A percentile compares a stretch with the other conserved stretches of the same genome.
phyloP scores from a whole-genome alignment of 2,797 vertebrate species.

The Spizella passerina region DNA sequence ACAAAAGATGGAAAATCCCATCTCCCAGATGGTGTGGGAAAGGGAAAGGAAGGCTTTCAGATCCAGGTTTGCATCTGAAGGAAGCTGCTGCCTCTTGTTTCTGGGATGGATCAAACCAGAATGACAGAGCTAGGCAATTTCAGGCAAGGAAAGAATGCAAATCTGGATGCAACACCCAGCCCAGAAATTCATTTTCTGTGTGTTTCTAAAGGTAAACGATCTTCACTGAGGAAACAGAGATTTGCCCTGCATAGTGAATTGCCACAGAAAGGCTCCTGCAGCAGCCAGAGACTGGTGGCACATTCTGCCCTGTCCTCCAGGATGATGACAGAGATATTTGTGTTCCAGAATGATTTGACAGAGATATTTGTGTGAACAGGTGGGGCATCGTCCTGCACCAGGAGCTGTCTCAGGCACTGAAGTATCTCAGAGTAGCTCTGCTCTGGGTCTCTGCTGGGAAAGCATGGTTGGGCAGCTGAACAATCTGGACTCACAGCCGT shows the following conservation, averaged over 20 bases:
- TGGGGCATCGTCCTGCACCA: background rate
- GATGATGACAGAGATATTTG: background rate
- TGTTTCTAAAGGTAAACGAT: background rate
- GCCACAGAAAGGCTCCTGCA: background rate
- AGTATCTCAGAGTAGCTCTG: background rate
- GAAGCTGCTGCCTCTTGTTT: conserved; percentile 5
- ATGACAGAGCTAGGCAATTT: conserved; percentile 22
- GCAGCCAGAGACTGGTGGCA: background rate
- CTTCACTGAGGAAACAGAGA: background rate
- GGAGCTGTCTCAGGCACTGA: background rate
- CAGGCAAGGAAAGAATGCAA: background rate
- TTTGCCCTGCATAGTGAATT: background rate
- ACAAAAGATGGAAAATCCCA: conserved; percentile 48
- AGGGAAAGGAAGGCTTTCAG: background rate
- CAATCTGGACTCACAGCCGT: background rate
- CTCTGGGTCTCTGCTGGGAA: background rate
- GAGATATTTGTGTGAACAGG: background rate
- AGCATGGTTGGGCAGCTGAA: background rate
- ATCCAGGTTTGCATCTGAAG: background rate
- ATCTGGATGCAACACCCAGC: background rate
- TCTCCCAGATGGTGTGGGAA: conserved; percentile 42
- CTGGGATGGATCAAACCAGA: conserved; percentile 22
- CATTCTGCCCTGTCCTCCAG: background rate
- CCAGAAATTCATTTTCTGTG: background rate
- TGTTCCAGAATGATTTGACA: background rate